Conservation (phyloP, 2,113 vertebrate species). For the Burhinus oedicnemus region DNA sequence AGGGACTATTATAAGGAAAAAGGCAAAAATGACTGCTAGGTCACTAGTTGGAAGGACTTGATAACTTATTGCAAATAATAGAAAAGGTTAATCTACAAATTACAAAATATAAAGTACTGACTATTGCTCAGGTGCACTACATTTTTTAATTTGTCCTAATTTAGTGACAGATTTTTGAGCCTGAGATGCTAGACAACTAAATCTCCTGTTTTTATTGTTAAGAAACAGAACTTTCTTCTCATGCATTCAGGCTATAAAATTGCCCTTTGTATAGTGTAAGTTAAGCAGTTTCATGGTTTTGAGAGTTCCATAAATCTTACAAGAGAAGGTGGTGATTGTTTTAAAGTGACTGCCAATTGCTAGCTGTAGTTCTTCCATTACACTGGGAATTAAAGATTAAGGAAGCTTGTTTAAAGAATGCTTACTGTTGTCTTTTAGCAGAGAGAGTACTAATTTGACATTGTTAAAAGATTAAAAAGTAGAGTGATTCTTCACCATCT, state of each 20-base stretch:
- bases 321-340: background rate
- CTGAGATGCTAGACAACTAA: background rate
- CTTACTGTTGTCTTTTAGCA: constrained; percentile 13
- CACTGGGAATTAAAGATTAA: constrained; percentile 18
- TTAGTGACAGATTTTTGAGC: background rate
- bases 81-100: background rate
- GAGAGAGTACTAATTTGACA: constrained; percentile 1
- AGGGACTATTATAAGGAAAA: background rate
- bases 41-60: background rate
- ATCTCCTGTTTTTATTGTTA: background rate
- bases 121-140: background rate
- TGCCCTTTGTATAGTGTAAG: background rate
- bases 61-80: background rate
- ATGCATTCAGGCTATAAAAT: background rate
- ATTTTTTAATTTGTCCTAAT: background rate
- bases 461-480: background rate
- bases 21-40: background rate
- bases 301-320: background rate
- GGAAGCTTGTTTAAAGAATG: constrained; percentile 9
- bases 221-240: background rate
- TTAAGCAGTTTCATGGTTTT: background rate
- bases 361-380: constrained; percentile 33
- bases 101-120: background rate
- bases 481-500: background rate
- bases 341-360: constrained; percentile 12